Conservation (phyloP, 2,888 invertebrate genomes). For the Eledona agricola region DNA sequence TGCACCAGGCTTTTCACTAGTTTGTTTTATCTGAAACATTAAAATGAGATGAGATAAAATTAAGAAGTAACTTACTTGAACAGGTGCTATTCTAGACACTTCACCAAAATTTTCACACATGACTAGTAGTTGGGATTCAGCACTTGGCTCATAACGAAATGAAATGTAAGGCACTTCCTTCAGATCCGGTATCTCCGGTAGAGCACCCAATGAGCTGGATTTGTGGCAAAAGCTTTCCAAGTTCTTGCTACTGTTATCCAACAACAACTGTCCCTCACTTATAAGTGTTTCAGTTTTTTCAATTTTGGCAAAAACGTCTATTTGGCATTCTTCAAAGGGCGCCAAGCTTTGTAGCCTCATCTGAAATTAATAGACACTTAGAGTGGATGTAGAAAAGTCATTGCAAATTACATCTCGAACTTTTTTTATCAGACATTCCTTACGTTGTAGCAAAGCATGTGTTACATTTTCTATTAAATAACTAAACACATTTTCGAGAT, state of each 20-base stretch:
- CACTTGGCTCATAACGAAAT: conserved; percentile 61
- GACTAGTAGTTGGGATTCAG: conserved; percentile 47
- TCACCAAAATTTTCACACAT: conserved; percentile 52
- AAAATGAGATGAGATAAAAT: not conserved
- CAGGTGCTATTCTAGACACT: conserved; percentile 54
- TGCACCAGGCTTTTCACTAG: conserved; percentile 65
- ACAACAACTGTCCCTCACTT: conserved; percentile 50
- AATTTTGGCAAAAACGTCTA: conserved; percentile 58
- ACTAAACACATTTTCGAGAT: conserved; percentile 52
- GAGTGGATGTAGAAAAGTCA: not conserved
- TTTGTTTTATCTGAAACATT: conserved; percentile 62
- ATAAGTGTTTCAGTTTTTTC: conserved; percentile 56
- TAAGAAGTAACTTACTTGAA: conserved; percentile 50
- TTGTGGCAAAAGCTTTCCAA: conserved; percentile 49
- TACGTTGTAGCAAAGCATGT: conserved; percentile 49
- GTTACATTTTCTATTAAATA: conserved; percentile 47
- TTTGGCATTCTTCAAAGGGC: conserved; percentile 60
- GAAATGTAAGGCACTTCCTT: conserved; percentile 67
- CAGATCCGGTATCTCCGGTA: conserved; percentile 67
- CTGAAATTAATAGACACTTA: conserved; percentile 38
- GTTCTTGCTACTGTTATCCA: conserved; percentile 41
- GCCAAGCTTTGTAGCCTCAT: conserved; percentile 55
- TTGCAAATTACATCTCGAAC: conserved; percentile 45
- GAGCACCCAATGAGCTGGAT: conserved; percentile 60
- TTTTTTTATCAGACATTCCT: conserved; percentile 48